Percentiles rank a stretch among this genome's conserved stretches.
These are phyloP conservation scores for Eunapius fragilis DNA, from an alignment of 37 sponge, comb jelly and placozoan species.

Conservation along the genomic window DNA sequence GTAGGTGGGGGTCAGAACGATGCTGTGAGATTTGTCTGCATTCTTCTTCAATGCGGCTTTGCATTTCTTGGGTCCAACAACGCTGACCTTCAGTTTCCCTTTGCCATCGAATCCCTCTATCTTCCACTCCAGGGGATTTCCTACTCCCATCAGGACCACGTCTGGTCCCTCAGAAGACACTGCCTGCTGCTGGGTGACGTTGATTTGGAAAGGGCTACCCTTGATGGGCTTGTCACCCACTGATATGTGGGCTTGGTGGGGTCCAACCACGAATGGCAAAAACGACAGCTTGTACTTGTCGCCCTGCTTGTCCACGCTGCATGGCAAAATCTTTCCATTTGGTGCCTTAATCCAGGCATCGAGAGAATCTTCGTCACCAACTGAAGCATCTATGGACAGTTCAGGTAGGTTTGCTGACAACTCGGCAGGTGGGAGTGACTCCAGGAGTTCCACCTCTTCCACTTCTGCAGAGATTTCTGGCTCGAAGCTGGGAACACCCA, in stretches of 20 bases:
- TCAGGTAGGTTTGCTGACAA: background rate
- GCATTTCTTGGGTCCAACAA: constrained; percentile 46
- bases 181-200: constrained; percentile 1
- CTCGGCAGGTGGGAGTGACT: constrained; percentile 7
- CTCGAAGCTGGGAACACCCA: constrained; percentile 41
- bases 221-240: constrained; percentile 24
- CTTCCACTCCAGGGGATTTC: constrained; percentile 37
- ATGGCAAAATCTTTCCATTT: background rate
- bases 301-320: background rate
- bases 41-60: constrained; percentile 27
- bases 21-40: constrained; percentile 38
- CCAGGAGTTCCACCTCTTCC: constrained; percentile 13
- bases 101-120: constrained; percentile 69
- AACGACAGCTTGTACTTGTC: background rate
- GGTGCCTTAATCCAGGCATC: background rate
- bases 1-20: constrained; percentile 25
- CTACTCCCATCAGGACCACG: background rate
- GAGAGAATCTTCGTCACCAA: background rate
- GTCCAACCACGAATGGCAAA: background rate
- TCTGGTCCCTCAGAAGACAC: background rate
- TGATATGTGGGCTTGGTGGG: background rate
- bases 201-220: constrained; percentile 32
- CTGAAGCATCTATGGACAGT: background rate
- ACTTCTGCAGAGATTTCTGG: constrained; percentile 16
- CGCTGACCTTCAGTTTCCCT: constrained; percentile 45